Evolutionary conservation across 2,797 vertebrate species (phyloP).

Genomic region (Chanos chanos): DNA sequence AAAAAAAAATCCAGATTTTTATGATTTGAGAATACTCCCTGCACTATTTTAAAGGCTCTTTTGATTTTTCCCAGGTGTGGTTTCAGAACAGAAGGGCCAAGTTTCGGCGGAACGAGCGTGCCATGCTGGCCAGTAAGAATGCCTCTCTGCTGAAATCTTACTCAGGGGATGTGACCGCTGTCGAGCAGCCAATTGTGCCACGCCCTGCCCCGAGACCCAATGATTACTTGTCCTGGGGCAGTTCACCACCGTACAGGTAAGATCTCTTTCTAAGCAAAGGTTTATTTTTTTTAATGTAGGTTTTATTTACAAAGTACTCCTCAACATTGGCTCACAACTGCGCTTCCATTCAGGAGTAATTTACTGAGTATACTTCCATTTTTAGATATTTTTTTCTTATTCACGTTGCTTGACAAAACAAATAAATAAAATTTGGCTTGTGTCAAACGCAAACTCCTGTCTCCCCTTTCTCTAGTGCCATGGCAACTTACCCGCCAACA

Average conservation of each 20-base stretch:
- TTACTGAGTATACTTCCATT: no score
- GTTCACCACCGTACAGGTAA: slow-evolving; percentile 91
- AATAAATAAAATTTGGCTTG: not conserved
- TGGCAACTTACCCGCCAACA: slow-evolving; percentile 92
- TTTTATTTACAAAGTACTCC: not conserved
- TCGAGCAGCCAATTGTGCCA: slow-evolving; percentile 96
- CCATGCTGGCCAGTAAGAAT: slow-evolving; percentile 97
- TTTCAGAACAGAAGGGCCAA: slow-evolving; percentile 98
- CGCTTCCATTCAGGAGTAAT: no score
- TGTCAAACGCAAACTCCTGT: slow-evolving; percentile 8
- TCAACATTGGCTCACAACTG: no score
- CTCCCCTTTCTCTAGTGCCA: slow-evolving; percentile 74
- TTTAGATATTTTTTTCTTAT: no score
- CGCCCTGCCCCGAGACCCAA: slow-evolving; percentile 90
- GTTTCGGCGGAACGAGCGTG: slow-evolving; percentile 92
- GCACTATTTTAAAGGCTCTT: not conserved
- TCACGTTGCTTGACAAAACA: no score
- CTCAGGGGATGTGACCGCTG: slow-evolving; percentile 91
- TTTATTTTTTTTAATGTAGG: not conserved
- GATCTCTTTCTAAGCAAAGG: not conserved
- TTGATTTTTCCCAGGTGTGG: slow-evolving; percentile 81
- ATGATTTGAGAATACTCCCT: not conserved
- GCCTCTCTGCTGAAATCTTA: slow-evolving; percentile 95
- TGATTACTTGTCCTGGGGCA: slow-evolving; percentile 97
- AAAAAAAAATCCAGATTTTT: not conserved